Conservation (phyloP, 2,888 invertebrate species). For the Germaria angustata region DNA sequence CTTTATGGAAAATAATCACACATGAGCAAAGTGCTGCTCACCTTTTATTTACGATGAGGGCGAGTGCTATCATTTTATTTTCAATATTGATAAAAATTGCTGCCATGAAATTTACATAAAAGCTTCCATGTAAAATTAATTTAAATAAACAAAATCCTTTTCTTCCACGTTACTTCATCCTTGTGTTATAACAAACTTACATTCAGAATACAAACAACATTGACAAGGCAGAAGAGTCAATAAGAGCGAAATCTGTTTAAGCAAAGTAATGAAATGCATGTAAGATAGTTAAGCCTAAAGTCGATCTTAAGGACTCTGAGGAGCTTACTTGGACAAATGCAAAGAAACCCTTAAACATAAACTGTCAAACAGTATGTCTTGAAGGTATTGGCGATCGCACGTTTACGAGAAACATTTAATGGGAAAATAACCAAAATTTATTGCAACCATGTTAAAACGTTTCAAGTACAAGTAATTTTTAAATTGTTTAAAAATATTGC, state of each 20-base stretch:
- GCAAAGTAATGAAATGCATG: neutral
- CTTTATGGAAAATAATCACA: no score
- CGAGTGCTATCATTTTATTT: neutral
- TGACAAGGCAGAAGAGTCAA: conserved; percentile 48
- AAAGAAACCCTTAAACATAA: conserved; percentile 54
- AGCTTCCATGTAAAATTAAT: conserved; percentile 62
- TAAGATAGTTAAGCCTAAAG: neutral
- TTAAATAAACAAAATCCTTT: conserved; percentile 57
- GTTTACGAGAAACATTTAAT: neutral
- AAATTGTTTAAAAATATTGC: neutral
- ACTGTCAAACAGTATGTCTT: conserved; percentile 46
- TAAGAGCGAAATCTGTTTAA: neutral
- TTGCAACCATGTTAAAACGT: neutral
- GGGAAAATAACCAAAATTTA: neutral
- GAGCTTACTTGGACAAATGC: neutral
- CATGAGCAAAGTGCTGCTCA: no score
- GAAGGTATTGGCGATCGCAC: neutral
- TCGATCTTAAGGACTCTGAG: neutral
- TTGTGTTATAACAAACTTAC: neutral
- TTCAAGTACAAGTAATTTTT: neutral
- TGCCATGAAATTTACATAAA: conserved; percentile 67
- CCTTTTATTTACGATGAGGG: neutral
- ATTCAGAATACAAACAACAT: conserved; percentile 15
- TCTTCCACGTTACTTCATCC: conserved; percentile 9
- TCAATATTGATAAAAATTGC: conserved; percentile 35